Evolutionary conservation across 2,113 vertebrate species (phyloP).

Genomic region (Cavia porcellus): DNA sequence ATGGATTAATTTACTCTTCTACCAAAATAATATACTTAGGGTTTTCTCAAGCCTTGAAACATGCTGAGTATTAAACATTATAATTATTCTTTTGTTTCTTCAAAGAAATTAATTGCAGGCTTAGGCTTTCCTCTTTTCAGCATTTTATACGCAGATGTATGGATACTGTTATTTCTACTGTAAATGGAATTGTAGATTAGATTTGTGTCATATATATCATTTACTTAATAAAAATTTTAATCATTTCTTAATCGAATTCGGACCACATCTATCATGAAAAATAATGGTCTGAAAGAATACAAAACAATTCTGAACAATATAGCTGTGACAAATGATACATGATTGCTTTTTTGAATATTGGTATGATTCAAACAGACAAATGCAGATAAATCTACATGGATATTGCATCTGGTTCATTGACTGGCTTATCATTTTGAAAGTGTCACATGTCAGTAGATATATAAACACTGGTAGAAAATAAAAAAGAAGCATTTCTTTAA

Average conservation of each 20-base stretch:
- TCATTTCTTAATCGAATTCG: slow-evolving; percentile 62
- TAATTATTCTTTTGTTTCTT: slow-evolving; percentile 50
- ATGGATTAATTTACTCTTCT: slow-evolving; percentile 71
- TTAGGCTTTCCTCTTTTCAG: slow-evolving; percentile 61
- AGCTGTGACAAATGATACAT: slow-evolving; percentile 63
- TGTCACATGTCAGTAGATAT: slow-evolving; percentile 70
- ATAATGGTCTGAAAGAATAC: slow-evolving; percentile 45
- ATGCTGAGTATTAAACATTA: slow-evolving; percentile 51
- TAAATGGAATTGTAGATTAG: slow-evolving; percentile 16
- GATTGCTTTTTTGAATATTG: slow-evolving; percentile 70
- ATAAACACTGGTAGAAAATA: slow-evolving; percentile 52
- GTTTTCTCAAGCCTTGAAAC: slow-evolving; percentile 55
- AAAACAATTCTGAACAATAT: slow-evolving; percentile 28
- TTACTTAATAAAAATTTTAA: slow-evolving; percentile 59
- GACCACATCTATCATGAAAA: slow-evolving; percentile 46
- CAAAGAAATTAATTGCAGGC: slow-evolving; percentile 60
- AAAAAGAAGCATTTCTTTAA: slow-evolving; percentile 64
- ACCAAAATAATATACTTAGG: slow-evolving; percentile 49
- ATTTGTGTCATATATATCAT: not conserved
- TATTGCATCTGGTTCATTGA: slow-evolving; percentile 77
- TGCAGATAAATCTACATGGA: slow-evolving; percentile 74
- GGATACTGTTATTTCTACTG: slow-evolving; percentile 47
- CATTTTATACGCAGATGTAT: slow-evolving; percentile 61
- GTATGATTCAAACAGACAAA: slow-evolving; percentile 77
- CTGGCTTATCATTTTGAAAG: slow-evolving; percentile 76